A percentile compares a stretch with the other conserved stretches of the same genome.
These are phyloP conservation scores for Mastacembelus armatus DNA, from an alignment of 2,797 vertebrate genomes.

Conservation along the genomic window DNA sequence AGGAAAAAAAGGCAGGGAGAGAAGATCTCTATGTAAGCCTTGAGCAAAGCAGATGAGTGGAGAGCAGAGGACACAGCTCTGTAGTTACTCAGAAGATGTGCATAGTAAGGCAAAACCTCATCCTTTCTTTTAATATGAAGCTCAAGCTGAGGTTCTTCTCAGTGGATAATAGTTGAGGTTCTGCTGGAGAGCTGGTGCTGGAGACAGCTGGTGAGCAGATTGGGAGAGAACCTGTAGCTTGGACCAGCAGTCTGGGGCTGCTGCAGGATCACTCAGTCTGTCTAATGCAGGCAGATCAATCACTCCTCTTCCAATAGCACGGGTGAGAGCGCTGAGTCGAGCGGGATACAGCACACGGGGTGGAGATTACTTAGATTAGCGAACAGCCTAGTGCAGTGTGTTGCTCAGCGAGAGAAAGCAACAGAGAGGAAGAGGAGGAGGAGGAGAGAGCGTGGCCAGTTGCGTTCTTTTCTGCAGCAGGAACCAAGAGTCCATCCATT, in stretches of 20 bases:
- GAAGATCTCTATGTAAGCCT: conserved; percentile 64
- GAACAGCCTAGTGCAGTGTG: conserved; percentile 66
- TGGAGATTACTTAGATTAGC: conserved; percentile 76
- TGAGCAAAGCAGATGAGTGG: conserved; percentile 60
- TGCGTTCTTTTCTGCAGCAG: conserved; percentile 57
- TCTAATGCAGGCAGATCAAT: conserved; percentile 88
- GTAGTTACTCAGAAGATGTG: conserved; percentile 61
- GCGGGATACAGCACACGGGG: conserved; percentile 55
- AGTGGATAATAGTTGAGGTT: conserved; percentile 85
- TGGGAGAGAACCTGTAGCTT: conserved; percentile 59
- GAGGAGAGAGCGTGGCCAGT: conserved; percentile 47
- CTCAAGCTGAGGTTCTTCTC: conserved; percentile 77
- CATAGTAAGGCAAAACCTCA: conserved; percentile 77
- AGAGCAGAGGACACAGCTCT: conserved; percentile 56
- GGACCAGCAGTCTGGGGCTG: conserved; percentile 45
- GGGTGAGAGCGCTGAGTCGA: conserved; percentile 57
- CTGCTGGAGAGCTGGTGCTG: conserved; percentile 73
- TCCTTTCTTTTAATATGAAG: conserved; percentile 83
- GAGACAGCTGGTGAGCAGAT: conserved; percentile 33
- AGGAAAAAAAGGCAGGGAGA: conserved; percentile 38
- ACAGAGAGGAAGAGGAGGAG: conserved; percentile 47
- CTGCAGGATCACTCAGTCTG: conserved; percentile 73
- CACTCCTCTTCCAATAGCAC: conserved; percentile 51
- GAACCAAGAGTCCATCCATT: conserved; percentile 47
- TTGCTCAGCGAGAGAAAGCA: conserved; percentile 61